Evolutionary conservation across 2,797 vertebrate species (phyloP).

Genomic region (Myotis planiceps): DNA sequence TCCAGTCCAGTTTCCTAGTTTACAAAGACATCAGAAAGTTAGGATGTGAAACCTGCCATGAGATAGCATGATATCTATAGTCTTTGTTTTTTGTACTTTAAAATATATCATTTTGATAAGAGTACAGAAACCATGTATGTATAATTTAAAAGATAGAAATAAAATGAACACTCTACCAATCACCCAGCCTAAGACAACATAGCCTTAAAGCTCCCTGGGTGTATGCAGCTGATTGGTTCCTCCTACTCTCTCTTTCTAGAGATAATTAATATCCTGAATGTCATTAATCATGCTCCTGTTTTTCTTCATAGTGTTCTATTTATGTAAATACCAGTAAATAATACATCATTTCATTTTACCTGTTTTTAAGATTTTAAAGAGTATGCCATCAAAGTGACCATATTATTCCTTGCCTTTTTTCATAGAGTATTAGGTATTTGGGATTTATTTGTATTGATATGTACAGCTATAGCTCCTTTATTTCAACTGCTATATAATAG

Average conservation of each 20-base stretch:
- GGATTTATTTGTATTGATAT: background rate
- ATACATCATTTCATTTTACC: background rate
- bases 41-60: background rate
- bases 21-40: background rate
- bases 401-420: background rate
- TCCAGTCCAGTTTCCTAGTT: background rate
- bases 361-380: background rate
- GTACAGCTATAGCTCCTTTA: background rate
- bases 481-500: background rate
- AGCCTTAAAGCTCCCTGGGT: background rate
- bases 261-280: background rate
- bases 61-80: background rate
- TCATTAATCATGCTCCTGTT: background rate
- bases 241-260: background rate
- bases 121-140: background rate
- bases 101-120: slow-evolving; percentile 4
- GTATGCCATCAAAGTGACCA: background rate
- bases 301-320: background rate
- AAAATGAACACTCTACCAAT: background rate
- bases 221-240: background rate
- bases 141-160: slow-evolving; percentile 13
- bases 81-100: background rate
- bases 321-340: background rate
- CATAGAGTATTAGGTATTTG: background rate
- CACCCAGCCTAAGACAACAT: background rate